phyloP scores from a whole-genome alignment of 2,888 invertebrate species.

The Gastrophysa polygoni region DNA sequence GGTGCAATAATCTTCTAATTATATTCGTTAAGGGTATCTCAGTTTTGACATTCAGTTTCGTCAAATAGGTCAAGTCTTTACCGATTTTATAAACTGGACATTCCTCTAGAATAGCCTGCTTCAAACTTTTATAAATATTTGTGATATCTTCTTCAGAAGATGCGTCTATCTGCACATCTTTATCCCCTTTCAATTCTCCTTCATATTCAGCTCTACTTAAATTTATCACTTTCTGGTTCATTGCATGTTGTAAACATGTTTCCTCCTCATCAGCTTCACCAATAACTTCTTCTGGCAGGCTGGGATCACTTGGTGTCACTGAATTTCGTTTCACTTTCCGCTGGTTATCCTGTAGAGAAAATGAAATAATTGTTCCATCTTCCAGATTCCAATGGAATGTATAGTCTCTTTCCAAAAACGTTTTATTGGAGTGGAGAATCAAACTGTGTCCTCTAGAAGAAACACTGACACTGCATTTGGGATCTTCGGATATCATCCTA shows the following conservation, averaged over 20 bases:
- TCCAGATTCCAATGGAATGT: conserved; percentile 37
- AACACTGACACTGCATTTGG: conserved; percentile 41
- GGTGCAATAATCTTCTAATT: conserved; percentile 23
- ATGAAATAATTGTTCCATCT: conserved; percentile 41
- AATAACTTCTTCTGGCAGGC: not conserved
- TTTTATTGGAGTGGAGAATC: conserved; percentile 36
- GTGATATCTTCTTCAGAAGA: not conserved
- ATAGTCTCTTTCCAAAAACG: conserved; percentile 27
- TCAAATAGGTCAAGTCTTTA: conserved; percentile 30
- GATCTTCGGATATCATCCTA: conserved; percentile 36
- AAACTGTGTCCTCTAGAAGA: conserved; percentile 34
- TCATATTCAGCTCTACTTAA: not conserved
- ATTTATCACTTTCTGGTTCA: not conserved
- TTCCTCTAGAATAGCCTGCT: conserved; percentile 19
- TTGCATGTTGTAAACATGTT: not conserved
- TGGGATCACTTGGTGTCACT: not conserved
- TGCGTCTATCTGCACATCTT: not conserved
- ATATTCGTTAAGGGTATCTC: conserved; percentile 33
- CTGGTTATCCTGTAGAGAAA: conserved; percentile 25
- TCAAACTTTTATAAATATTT: conserved; percentile 24
- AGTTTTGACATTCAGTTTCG: conserved; percentile 15
- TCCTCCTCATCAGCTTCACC: not conserved
- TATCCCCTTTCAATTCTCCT: not conserved
- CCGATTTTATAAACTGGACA: conserved; percentile 40
- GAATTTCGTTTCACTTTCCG: conserved; percentile 2